Conservation (phyloP, 2,797 vertebrate genomes). For the Botia almorhae region DNA sequence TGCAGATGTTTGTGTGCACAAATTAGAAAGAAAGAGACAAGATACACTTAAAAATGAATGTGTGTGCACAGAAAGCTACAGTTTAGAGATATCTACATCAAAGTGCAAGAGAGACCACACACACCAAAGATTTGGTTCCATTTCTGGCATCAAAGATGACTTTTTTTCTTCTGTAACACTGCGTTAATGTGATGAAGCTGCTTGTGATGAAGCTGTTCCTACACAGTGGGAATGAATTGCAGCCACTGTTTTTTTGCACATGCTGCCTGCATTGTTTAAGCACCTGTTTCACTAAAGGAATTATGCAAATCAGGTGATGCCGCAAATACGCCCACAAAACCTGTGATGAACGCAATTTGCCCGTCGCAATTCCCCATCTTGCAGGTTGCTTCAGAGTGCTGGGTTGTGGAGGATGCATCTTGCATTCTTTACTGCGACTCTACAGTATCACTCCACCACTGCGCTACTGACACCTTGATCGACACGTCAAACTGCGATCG, state of each 20-base stretch:
- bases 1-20: neutral
- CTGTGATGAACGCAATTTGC: neutral
- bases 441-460: neutral
- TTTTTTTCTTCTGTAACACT: neutral
- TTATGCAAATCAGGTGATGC: neutral
- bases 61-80: neutral
- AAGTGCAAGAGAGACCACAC: neutral
- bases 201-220: neutral
- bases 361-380: neutral
- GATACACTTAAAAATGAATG: conserved; percentile 6
- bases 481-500: no score
- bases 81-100: neutral
- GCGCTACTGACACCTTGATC: neutral
- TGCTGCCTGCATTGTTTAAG: neutral
- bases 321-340: neutral
- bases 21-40: conserved; percentile 4
- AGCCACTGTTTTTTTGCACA: neutral
- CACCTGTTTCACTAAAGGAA: neutral
- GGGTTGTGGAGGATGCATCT: neutral
- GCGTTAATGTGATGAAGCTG: neutral
- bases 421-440: neutral
- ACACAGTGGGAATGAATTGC: neutral
- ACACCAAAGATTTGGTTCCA: neutral
- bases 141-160: neutral
- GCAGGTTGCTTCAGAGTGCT: neutral